Conservation (phyloP, 2,888 invertebrate species). For the Rhagonycha fulva region DNA sequence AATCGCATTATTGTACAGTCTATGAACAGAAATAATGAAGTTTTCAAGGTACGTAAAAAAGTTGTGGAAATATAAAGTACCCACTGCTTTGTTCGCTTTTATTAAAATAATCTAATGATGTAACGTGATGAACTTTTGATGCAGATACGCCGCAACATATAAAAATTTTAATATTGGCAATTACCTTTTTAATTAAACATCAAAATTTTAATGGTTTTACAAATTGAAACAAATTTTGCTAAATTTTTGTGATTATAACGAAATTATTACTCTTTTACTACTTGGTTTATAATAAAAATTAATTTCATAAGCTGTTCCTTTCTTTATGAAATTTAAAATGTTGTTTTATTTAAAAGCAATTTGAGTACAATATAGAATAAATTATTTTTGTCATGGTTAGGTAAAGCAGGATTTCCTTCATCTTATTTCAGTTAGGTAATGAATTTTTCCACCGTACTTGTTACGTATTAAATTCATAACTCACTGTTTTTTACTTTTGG, state of each 20-base stretch:
- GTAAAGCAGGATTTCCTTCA: too few relatives aligned
- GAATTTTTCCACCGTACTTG: too few relatives aligned
- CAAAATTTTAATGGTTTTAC: constrained; percentile 13
- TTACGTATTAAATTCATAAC: too few relatives aligned
- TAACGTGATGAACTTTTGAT: constrained; percentile 28
- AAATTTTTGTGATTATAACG: neutral
- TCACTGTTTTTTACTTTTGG: too few relatives aligned
- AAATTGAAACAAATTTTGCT: constrained; percentile 11
- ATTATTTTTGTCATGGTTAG: too few relatives aligned
- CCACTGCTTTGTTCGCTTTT: constrained; percentile 29
- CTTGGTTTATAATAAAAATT: neutral
- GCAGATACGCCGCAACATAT: constrained; percentile 24
- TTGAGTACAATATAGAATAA: neutral
- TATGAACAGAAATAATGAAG: constrained; percentile 31
- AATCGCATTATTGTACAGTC: constrained; percentile 29
- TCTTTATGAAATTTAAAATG: neutral
- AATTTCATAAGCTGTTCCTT: neutral
- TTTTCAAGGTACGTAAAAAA: constrained; percentile 31
- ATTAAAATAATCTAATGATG: constrained; percentile 34
- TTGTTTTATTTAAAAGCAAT: neutral
- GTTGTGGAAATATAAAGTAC: constrained; percentile 19
- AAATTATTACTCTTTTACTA: neutral
- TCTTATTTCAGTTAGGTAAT: too few relatives aligned
- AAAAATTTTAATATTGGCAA: constrained; percentile 25
- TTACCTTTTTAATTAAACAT: constrained; percentile 20